Percentiles rank a stretch among this genome's conserved stretches.
These are phyloP conservation scores for Danaus melanippus DNA, from an alignment of 1,140 invertebrate species.

Conservation along the genomic window DNA sequence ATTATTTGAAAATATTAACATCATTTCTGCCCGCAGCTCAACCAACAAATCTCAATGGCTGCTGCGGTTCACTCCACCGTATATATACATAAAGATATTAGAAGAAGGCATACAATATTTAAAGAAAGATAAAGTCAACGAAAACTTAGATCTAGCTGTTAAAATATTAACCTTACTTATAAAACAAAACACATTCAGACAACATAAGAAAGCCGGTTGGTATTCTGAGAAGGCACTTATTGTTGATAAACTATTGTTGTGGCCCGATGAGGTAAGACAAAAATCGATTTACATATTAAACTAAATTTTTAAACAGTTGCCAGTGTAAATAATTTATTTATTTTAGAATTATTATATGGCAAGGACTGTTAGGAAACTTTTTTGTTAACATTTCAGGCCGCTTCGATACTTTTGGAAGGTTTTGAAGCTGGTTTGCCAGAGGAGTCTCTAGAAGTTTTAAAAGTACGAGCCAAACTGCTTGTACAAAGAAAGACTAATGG, in stretches of 20 bases:
- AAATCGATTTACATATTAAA: too few relatives aligned
- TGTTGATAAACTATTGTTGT: slow-evolving; percentile 37
- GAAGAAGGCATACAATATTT: slow-evolving; percentile 41
- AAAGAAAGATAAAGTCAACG: slow-evolving; percentile 31
- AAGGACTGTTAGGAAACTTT: too few relatives aligned
- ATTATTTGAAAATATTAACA: too few relatives aligned
- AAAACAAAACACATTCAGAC: slow-evolving; percentile 39
- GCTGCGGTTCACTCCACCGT: slow-evolving; percentile 39
- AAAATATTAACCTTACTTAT: slow-evolving; percentile 41
- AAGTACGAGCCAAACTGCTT: slow-evolving; percentile 32
- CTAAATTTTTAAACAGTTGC: too few relatives aligned
- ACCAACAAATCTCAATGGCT: slow-evolving; percentile 27
- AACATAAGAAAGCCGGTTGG: slow-evolving; percentile 53
- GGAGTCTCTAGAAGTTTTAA: slow-evolving; percentile 31
- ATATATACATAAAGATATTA: slow-evolving; percentile 46
- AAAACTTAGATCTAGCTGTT: slow-evolving; percentile 27
- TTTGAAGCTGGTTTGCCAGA: slow-evolving; percentile 35
- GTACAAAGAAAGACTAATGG: slow-evolving; percentile 24
- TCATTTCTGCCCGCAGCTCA: too few relatives aligned
- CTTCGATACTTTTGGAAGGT: slow-evolving; percentile 38
- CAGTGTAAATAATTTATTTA: too few relatives aligned
- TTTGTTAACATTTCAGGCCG: slow-evolving; percentile 35
- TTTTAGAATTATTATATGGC: too few relatives aligned
- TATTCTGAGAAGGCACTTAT: slow-evolving; percentile 58
- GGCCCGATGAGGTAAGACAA: slow-evolving; percentile 36